phyloP scores from a whole-genome alignment of 2,888 invertebrate genomes.

The Polyploca ridens region DNA sequence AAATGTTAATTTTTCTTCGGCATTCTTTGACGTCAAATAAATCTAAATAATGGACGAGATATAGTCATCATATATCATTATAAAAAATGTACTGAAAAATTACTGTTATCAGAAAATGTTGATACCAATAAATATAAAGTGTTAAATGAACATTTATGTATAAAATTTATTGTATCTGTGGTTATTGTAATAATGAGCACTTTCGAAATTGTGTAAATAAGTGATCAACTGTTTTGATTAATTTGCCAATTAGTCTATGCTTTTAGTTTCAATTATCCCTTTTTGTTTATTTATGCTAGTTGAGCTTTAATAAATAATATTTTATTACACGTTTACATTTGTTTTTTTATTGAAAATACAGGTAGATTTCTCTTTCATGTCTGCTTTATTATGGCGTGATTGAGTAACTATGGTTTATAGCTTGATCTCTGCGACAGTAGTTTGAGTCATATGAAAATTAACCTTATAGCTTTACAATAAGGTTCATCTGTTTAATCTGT shows the following conservation, averaged over 20 bases:
- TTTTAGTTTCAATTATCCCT: constrained; percentile 45
- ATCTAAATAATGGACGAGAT: too few species aligned
- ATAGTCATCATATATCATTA: neutral
- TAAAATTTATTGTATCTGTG: neutral
- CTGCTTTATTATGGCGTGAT: too few species aligned
- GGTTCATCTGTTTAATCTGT: too few species aligned
- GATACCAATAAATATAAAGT: neutral
- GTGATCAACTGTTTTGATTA: constrained; percentile 42
- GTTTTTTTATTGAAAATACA: constrained; percentile 42
- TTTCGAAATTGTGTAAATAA: constrained; percentile 20
- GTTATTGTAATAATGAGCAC: neutral
- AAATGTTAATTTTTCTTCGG: too few species aligned
- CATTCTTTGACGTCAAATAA: too few species aligned
- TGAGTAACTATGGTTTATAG: too few species aligned
- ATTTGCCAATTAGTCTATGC: constrained; percentile 43
- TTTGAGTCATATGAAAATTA: too few species aligned
- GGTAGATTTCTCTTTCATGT: too few species aligned
- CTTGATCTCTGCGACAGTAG: too few species aligned
- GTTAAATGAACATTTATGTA: neutral
- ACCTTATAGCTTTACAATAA: too few species aligned
- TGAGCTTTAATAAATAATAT: constrained; percentile 74
- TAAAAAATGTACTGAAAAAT: neutral
- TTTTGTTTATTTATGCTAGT: constrained; percentile 72
- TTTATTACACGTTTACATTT: constrained; percentile 64
- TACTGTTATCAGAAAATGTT: neutral